phyloP scores from a whole-genome alignment of 2,797 vertebrate genomes.

The Dryobates pubescens region DNA sequence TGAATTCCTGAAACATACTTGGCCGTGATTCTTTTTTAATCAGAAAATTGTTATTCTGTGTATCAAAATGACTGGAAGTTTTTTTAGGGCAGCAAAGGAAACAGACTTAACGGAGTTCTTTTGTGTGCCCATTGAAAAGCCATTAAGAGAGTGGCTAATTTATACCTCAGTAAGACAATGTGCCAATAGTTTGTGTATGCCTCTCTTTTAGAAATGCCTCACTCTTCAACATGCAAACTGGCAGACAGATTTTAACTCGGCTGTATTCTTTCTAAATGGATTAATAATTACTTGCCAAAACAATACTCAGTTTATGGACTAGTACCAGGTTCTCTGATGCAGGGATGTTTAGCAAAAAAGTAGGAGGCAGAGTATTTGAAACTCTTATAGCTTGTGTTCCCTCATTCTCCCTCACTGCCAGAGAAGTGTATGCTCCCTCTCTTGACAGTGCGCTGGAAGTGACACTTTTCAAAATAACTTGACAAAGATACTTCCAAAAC shows the following conservation, averaged over 20 bases:
- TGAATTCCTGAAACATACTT: not conserved
- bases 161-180: not conserved
- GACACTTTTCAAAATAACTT: slow-evolving; percentile 23
- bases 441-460: slow-evolving; percentile 13
- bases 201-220: not conserved
- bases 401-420: fast-evolving
- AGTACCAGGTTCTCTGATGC: not conserved
- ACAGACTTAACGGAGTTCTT: not conserved
- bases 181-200: not conserved
- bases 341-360: not conserved
- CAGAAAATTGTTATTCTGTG: not conserved
- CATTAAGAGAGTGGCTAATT: not conserved
- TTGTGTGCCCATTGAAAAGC: not conserved
- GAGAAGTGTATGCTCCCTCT: not conserved
- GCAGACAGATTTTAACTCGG: not conserved
- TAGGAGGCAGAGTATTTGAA: not conserved
- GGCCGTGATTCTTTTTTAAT: not conserved
- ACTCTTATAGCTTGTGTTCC: not conserved
- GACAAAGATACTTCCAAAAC: slow-evolving; percentile 35
- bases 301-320: not conserved
- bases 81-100: not conserved
- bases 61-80: not conserved
- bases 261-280: not conserved
- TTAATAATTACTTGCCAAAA: not conserved
- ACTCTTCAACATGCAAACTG: not conserved